Conservation (phyloP, 2,888 invertebrate genomes). For the Agrochola circellaris region DNA sequence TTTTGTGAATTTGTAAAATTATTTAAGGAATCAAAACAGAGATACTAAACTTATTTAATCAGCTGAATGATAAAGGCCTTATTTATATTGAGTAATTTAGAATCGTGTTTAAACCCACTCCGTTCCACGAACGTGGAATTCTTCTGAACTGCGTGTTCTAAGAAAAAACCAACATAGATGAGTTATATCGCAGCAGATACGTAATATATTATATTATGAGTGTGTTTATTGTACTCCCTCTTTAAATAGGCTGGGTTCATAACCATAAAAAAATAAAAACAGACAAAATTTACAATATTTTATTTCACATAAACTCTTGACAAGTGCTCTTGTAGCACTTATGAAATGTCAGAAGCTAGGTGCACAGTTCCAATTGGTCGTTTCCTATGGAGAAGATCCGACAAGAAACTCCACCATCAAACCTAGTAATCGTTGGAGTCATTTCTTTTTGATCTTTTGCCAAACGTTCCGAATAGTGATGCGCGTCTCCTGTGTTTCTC, state of each 20-base stretch:
- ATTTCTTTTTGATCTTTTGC: conserved; percentile 68
- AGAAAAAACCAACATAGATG: conserved; percentile 23
- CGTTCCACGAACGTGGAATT: conserved; percentile 25
- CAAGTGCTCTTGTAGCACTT: no score
- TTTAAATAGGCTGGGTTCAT: conserved; percentile 34
- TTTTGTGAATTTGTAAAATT: neutral
- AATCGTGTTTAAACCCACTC: conserved; percentile 18
- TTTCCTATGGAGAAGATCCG: no score
- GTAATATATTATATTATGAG: conserved; percentile 33
- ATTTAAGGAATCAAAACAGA: neutral
- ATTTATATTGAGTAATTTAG: conserved; percentile 27
- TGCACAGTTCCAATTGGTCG: no score
- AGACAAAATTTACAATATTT: no score
- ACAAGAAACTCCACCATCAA: no score
- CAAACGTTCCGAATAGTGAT: conserved; percentile 53
- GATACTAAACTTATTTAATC: neutral
- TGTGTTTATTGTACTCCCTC: conserved; percentile 35
- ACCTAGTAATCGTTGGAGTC: conserved; percentile 56
- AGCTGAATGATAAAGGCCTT: conserved; percentile 8
- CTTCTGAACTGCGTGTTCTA: conserved; percentile 35
- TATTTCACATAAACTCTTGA: no score
- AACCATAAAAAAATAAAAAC: no score
- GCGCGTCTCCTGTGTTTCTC: conserved; percentile 28
- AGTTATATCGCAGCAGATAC: conserved; percentile 25
- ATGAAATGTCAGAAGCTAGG: no score